These are phyloP conservation scores for Agapornis roseicollis DNA, from an alignment of 2,113 vertebrate species.

Conservation along the genomic window DNA sequence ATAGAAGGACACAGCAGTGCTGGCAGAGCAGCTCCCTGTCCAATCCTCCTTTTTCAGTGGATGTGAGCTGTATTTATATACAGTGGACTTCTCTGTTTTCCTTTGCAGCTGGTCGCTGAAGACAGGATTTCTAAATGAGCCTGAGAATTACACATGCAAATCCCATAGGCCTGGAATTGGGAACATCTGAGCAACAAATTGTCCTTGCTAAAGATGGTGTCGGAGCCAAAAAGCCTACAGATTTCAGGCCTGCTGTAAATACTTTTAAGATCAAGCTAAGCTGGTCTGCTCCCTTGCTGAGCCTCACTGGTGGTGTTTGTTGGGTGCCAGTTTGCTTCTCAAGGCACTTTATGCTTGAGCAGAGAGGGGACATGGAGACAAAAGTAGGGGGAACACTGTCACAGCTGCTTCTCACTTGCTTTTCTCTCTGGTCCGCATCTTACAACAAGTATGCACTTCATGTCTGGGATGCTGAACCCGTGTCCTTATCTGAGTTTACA, in stretches of 20 bases:
- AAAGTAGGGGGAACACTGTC: not conserved
- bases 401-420: not conserved
- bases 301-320: not conserved
- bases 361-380: not conserved
- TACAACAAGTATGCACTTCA: fast-evolving
- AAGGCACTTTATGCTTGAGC: not conserved
- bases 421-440: not conserved
- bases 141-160: conserved; percentile 42
- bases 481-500: not conserved
- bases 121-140: conserved; percentile 29
- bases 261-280: not conserved
- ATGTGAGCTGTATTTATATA: not conserved
- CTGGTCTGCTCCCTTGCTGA: not conserved
- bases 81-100: not conserved
- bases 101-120: conserved; percentile 6
- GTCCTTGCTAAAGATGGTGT: conserved; percentile 18
- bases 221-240: conserved; percentile 29
- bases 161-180: conserved; percentile 8
- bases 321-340: not conserved
- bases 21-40: not conserved
- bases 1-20: not conserved
- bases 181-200: conserved; percentile 58
- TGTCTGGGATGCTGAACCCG: not conserved
- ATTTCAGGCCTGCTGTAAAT: not conserved
- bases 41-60: not conserved